phyloP scores from a whole-genome alignment of 2,113 vertebrate genomes.

The Pseudopodoces humilis region DNA sequence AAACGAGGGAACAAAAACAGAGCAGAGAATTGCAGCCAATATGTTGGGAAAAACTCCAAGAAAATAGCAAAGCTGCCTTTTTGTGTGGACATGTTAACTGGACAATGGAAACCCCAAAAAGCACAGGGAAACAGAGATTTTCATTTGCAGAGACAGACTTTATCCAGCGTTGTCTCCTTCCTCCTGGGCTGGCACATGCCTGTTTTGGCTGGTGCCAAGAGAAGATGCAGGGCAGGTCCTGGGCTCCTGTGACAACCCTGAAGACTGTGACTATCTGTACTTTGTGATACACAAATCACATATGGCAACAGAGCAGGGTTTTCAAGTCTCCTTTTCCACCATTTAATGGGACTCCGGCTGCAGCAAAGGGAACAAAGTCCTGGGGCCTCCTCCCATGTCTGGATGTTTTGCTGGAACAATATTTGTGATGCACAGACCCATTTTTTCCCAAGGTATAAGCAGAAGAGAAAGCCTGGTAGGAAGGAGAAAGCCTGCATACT shows the following conservation, averaged over 20 bases:
- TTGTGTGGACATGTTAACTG: background rate
- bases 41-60: constrained; percentile 11
- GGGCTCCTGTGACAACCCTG: background rate
- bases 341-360: background rate
- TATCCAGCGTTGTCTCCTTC: background rate
- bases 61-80: background rate
- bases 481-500: background rate
- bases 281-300: background rate
- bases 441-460: background rate
- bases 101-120: background rate
- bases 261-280: background rate
- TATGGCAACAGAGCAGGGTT: background rate
- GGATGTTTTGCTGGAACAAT: background rate
- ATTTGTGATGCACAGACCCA: background rate
- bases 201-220: background rate
- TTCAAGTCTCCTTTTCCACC: background rate
- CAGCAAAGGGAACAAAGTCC: background rate
- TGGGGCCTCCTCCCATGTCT: background rate
- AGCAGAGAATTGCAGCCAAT: background rate
- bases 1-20: background rate
- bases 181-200: background rate
- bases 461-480: background rate
- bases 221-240: background rate
- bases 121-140: background rate
- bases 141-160: background rate